These are phyloP conservation scores for Drosophila pseudoobscura DNA, from an alignment of 1,140 invertebrate species.

Conservation along the genomic window DNA sequence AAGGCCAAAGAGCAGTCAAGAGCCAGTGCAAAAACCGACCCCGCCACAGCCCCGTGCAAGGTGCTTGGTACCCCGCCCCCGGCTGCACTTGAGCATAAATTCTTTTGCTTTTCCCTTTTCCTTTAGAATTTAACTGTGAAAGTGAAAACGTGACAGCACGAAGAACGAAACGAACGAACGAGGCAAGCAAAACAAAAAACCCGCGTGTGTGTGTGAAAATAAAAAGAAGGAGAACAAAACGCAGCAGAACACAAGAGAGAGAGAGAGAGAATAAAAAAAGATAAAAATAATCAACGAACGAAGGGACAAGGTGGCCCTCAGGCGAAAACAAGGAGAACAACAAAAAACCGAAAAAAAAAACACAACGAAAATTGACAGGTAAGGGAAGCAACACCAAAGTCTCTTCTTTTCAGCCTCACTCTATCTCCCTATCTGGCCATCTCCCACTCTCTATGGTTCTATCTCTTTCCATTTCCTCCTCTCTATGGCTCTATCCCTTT, in stretches of 20 bases:
- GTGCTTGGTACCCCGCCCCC: conserved; percentile 8
- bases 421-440: not conserved
- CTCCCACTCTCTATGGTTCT: no score
- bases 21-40: no score
- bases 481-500: no score
- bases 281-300: conserved; percentile 39
- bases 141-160: conserved; percentile 68
- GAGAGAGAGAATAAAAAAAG: conserved; percentile 37
- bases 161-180: conserved; percentile 57
- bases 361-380: conserved; percentile 35
- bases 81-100: conserved; percentile 38
- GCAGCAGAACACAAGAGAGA: conserved; percentile 30
- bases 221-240: conserved; percentile 26
- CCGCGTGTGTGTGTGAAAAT: conserved; percentile 54
- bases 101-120: conserved; percentile 35
- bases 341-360: conserved; percentile 31
- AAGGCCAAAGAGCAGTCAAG: conserved; percentile 34
- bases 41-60: not conserved
- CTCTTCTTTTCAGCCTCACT: not conserved
- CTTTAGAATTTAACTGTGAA: conserved; percentile 74
- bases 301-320: conserved; percentile 13
- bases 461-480: no score
- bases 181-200: conserved; percentile 75
- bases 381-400: conserved; percentile 5
- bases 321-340: conserved; percentile 12